phyloP scores from a whole-genome alignment of 2,113 vertebrate genomes.

The Turnix velox region DNA sequence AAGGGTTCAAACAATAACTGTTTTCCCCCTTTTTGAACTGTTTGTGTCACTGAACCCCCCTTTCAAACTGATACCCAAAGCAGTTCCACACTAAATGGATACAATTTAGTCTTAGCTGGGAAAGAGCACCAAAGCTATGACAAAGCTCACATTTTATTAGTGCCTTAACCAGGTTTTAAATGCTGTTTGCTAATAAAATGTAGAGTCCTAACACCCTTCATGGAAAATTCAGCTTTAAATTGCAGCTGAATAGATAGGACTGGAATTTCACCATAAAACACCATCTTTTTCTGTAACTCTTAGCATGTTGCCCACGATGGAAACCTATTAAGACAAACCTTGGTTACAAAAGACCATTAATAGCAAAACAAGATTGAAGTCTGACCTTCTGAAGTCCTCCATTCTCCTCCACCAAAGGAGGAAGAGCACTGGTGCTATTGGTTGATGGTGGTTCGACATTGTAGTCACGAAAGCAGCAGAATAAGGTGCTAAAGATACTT shows the following conservation, averaged over 20 bases:
- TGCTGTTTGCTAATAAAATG: background rate
- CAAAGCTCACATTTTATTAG: background rate
- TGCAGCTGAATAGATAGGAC: background rate
- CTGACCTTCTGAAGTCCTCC: constrained; percentile 91
- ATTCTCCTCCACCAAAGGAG: constrained; percentile 90
- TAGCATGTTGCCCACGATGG: background rate
- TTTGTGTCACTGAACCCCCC: background rate
- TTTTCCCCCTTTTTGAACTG: background rate
- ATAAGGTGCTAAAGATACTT: constrained; percentile 96
- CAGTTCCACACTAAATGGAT: background rate
- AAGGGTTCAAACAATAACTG: background rate
- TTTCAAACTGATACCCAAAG: background rate
- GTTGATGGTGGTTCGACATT: constrained; percentile 86
- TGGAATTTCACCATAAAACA: background rate
- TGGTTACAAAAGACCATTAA: background rate
- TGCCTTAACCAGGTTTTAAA: background rate
- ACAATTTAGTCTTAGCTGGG: background rate
- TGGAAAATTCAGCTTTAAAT: background rate
- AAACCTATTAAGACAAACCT: background rate
- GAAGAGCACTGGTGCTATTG: constrained; percentile 83
- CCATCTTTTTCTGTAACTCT: background rate
- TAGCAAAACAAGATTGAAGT: background rate
- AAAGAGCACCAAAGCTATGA: background rate
- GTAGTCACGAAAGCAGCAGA: constrained; percentile 98
- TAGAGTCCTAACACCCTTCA: background rate